Evolutionary conservation across 2,797 vertebrate species (phyloP), one percentile per base, ranked within the genome.

Genomic region (Melanotaenia trifasciata): DNA sequence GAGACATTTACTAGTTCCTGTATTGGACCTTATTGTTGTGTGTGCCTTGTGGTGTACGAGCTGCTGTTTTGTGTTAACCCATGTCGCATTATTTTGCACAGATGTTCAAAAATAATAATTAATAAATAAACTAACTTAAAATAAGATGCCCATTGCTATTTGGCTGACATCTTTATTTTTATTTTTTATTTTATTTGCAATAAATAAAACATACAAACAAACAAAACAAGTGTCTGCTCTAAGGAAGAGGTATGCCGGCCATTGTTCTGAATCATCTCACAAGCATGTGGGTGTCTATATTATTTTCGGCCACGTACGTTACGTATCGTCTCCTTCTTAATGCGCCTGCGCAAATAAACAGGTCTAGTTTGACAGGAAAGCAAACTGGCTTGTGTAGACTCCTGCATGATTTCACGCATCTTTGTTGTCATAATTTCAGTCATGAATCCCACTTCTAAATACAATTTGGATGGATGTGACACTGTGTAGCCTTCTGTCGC

Each of bases 311-410:
- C 24, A 13, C 2, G 20, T 24, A 47, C 72, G 30, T 14, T 11
- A 32, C 67, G 32, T 35, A 65, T n/a, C n/a, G 4, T 4, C 58
- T 61, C 18, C 5, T 3, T 14, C 22, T 56, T 14, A 60, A 0
- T 67, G 70, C 76, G 79, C 77, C 2, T 86, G 77, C 22, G 74
- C 74, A 74, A 0, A 76, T 10, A 40, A 63, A 24, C 40, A 70
- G 45, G 40, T 67, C 70, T 30, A 56, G 11, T 78, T 62, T 64
- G 64, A 58, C 66, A 50, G 62, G 61, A 24, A 68, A 40, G n/a
- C 69, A 45, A 67, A 68, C 33, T 57, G 64, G 50, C 70, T 62
- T 70, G 22, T 50, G 63, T 26, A 36, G 9, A 51, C 18, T 58
- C 22, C 2, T 43, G 56, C 24, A 58, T 14, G n/a, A 28, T 30